Evolutionary conservation across 2,797 vertebrate species (phyloP), one percentile per base, ranked within the genome.

Genomic region (Eleutherodactylus coqui): DNA sequence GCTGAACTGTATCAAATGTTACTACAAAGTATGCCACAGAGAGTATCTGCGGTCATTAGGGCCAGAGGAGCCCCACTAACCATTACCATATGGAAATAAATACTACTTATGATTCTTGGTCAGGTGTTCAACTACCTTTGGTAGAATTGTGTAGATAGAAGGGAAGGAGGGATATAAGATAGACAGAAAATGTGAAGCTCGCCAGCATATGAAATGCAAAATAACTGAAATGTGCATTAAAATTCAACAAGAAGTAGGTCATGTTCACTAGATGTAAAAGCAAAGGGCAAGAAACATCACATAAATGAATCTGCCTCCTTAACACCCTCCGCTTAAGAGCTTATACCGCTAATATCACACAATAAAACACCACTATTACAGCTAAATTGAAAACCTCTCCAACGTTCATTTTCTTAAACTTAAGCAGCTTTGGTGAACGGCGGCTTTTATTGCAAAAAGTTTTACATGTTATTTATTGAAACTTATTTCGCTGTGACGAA

Each of bases 311-410:
- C 82, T 81, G 77, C 27, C 32, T 84, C 67, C 53, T 27, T 84
- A 51, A 87, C 69, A 81, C 32, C 77, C 70, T 80, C 47, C 81
- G 82, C 86, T 87, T 87, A 85, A 84, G 85, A 85, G 82, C 81
- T 87, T 87, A 87, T 85, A 81, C n/a, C 84, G 86, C 82, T 84
- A 87, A 87, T 87, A 87, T 84, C 58, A 70, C 77, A 80, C 75
- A 41, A 87, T 83, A 87, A 87, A 83, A 83, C 82, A 80, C 49
- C 36, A 77, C 75, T 80, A 84, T 76, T 87, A 81, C 79, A 85
- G 32, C n/a, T 45, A 81, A 81, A 64, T 81, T 58, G 45, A 53
- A 87, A 82, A 85, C 70, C 82, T 81, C 58, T 87, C 43, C 58
- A 70, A 45, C 84, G 82, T 79, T 87, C 82, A 81, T 80, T 84